These are phyloP conservation scores for Polypterus senegalus DNA, from an alignment of 2,113 vertebrate genomes.

Conservation along the genomic window DNA sequence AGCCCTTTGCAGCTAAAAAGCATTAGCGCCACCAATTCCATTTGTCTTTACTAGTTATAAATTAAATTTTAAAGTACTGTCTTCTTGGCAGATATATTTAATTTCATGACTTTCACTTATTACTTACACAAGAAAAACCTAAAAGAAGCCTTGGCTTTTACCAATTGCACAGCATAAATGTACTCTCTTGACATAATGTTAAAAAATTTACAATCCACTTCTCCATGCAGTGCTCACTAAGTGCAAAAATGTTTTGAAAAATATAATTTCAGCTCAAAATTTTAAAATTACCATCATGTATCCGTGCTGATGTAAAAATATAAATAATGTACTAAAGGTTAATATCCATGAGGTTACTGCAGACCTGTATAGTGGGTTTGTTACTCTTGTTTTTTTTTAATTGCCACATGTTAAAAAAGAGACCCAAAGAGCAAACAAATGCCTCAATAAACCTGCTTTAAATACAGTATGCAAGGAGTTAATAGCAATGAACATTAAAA, in stretches of 20 bases:
- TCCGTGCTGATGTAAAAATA: no score
- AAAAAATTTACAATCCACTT: not conserved
- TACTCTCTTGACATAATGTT: not conserved
- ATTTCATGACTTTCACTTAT: conserved; percentile 8
- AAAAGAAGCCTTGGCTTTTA: not conserved
- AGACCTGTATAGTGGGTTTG: no score
- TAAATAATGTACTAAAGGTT: no score
- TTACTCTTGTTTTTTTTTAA: no score
- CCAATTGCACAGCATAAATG: not conserved
- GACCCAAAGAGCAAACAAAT: no score
- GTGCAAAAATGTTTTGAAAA: not conserved
- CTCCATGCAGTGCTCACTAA: not conserved
- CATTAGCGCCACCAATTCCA: conserved; percentile 18
- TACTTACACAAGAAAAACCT: not conserved
- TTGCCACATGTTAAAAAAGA: no score
- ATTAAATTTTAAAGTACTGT: conserved; percentile 25
- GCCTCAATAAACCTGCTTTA: no score
- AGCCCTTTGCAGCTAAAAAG: conserved; percentile 25
- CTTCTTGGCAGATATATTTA: conserved; percentile 15
- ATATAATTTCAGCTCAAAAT: no score
- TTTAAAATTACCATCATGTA: no score
- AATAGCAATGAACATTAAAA: no score
- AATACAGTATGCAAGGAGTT: no score
- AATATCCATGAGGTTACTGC: no score
- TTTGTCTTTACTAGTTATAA: conserved; percentile 23